Conservation (phyloP, 1,140 invertebrate genomes). For the Drosophila orosa region DNA sequence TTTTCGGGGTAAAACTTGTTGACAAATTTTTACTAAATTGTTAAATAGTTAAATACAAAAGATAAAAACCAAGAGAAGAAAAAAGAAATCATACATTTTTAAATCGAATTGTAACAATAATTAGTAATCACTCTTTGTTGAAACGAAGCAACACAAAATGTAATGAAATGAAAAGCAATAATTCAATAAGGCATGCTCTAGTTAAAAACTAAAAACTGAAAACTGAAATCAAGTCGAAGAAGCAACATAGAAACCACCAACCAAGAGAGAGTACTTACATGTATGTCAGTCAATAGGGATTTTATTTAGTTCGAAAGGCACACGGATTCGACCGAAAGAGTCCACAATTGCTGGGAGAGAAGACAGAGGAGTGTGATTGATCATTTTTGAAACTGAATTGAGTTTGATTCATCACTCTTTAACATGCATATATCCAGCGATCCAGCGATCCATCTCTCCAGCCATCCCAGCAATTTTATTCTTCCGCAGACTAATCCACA, state of each 20-base stretch:
- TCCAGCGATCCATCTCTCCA: constrained; percentile 15
- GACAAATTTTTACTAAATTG: constrained; percentile 77
- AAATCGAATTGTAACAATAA: constrained; percentile 82
- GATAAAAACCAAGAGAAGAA: background rate
- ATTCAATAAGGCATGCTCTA: constrained; percentile 72
- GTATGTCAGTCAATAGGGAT: constrained; percentile 50
- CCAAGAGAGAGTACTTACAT: constrained; percentile 42
- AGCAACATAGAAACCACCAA: constrained; percentile 60
- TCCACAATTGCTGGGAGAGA: constrained; percentile 35
- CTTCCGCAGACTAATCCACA: constrained; percentile 53
- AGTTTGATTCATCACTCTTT: constrained; percentile 36
- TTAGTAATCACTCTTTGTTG: constrained; percentile 63
- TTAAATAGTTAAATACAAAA: constrained; percentile 73
- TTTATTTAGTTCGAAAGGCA: constrained; percentile 45
- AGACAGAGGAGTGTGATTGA: background rate
- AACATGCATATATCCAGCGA: background rate
- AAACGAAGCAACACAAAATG: constrained; percentile 40
- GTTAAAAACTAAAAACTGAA: constrained; percentile 60
- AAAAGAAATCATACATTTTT: constrained; percentile 49
- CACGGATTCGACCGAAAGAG: background rate
- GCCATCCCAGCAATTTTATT: constrained; percentile 58
- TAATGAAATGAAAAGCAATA: constrained; percentile 79
- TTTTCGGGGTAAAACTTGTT: constrained; percentile 59
- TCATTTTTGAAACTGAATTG: constrained; percentile 12
- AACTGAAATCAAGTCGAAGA: constrained; percentile 53